Evolutionary conservation across 2,113 vertebrate species (phyloP).

Genomic region (Taurulus bubalis): DNA sequence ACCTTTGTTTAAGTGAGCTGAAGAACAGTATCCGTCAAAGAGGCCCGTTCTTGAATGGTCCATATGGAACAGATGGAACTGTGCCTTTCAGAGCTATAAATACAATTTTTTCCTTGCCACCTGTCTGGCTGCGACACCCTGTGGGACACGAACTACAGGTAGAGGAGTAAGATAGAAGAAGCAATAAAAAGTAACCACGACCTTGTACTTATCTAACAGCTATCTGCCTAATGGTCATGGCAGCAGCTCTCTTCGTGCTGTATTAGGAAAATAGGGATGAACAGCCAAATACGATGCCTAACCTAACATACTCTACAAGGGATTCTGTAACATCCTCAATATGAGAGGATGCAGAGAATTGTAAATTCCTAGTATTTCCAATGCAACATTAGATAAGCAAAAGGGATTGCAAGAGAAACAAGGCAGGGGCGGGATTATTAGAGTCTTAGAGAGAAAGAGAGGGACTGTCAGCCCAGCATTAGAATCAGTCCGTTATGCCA

Average conservation of each 20-base stretch:
- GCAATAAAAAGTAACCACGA: slow-evolving; percentile 50
- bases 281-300: slow-evolving; percentile 16
- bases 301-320: background rate
- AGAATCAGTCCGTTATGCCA: slow-evolving; percentile 50
- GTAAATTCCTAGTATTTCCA: slow-evolving; percentile 29
- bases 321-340: background rate
- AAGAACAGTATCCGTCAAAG: slow-evolving; percentile 19
- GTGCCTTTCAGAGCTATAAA: slow-evolving; percentile 52
- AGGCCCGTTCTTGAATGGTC: slow-evolving; percentile 21
- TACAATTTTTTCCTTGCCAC: slow-evolving; percentile 38
- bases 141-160: slow-evolving; percentile 42
- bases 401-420: slow-evolving; percentile 46
- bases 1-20: slow-evolving; percentile 40
- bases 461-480: slow-evolving; percentile 43
- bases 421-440: slow-evolving; percentile 53
- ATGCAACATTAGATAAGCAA: slow-evolving; percentile 45
- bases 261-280: slow-evolving; percentile 10
- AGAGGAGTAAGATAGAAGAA: slow-evolving; percentile 33
- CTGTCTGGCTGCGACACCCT: slow-evolving; percentile 39
- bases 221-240: slow-evolving; percentile 14
- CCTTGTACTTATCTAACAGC: slow-evolving; percentile 45
- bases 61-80: slow-evolving; percentile 26
- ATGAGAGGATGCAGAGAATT: slow-evolving; percentile 3
- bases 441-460: slow-evolving; percentile 51
- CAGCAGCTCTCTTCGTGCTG: slow-evolving; percentile 35